Evolutionary conservation across 2,888 invertebrate species (phyloP).

Genomic region (Chaetoderma sp.): DNA sequence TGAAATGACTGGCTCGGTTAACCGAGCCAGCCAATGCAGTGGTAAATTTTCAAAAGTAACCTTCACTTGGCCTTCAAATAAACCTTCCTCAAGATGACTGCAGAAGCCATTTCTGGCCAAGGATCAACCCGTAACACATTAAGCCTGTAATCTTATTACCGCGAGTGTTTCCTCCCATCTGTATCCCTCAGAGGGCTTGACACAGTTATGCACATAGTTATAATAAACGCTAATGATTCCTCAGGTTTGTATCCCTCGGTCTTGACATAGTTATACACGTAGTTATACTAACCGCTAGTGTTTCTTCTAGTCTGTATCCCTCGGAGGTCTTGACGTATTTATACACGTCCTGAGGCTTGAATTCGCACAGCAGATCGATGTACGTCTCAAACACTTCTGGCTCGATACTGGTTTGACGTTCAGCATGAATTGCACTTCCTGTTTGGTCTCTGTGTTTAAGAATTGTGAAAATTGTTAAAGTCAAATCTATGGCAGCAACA

Average conservation of each 20-base stretch:
- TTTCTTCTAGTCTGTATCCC: conserved; percentile 77
- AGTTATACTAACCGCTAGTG: conserved; percentile 72
- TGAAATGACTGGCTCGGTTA: too few relatives aligned
- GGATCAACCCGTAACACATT: not conserved
- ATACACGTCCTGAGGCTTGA: conserved; percentile 73
- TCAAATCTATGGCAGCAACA: too few relatives aligned
- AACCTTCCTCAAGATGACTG: too few relatives aligned
- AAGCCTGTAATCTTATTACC: too few relatives aligned
- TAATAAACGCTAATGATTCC: too few relatives aligned
- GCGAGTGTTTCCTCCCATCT: conserved; percentile 75
- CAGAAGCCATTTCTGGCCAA: too few relatives aligned
- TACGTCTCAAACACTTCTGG: conserved; percentile 74
- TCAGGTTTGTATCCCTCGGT: too few relatives aligned
- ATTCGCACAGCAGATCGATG: conserved; percentile 76
- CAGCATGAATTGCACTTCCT: conserved; percentile 57
- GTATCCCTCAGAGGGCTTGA: conserved; percentile 74
- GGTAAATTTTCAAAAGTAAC: too few relatives aligned
- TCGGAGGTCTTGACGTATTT: conserved; percentile 73
- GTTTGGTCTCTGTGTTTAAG: conserved; percentile 54
- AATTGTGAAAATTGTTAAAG: not conserved
- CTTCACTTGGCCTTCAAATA: too few relatives aligned
- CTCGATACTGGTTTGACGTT: conserved; percentile 57
- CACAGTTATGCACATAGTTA: conserved; percentile 74
- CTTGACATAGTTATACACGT: too few relatives aligned
- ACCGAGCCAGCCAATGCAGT: too few relatives aligned